Conservation (phyloP, 2,113 vertebrate genomes). For the Podarcis muralis region DNA sequence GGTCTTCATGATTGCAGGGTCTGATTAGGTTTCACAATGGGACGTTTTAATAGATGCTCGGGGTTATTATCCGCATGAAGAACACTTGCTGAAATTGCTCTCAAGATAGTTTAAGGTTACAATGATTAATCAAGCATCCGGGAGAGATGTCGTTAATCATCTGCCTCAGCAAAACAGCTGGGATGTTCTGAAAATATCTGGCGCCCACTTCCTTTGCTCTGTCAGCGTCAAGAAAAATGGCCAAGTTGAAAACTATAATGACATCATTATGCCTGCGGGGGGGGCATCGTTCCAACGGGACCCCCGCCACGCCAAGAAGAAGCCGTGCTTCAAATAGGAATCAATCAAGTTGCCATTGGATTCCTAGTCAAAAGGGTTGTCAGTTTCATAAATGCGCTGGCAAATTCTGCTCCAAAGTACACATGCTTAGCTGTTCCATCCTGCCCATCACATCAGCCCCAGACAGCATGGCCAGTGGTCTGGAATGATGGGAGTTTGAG, state of each 20-base stretch:
- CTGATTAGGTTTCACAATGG: slow-evolving; percentile 11
- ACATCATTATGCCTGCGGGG: background rate
- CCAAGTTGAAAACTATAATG: slow-evolving; percentile 8
- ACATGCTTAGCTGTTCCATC: background rate
- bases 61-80: background rate
- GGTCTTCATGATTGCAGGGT: slow-evolving; percentile 8
- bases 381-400: background rate
- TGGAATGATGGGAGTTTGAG: too few relatives aligned
- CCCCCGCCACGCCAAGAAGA: background rate
- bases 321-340: background rate
- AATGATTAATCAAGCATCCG: slow-evolving; percentile 53
- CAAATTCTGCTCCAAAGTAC: background rate
- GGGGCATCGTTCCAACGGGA: background rate
- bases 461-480: too few relatives aligned
- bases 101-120: slow-evolving; percentile 39
- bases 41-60: background rate
- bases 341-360: background rate
- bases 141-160: slow-evolving; percentile 53
- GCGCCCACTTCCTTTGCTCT: slow-evolving; percentile 46
- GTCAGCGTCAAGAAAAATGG: slow-evolving; percentile 33
- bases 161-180: slow-evolving; percentile 36
- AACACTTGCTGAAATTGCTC: slow-evolving; percentile 41
- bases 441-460: background rate
- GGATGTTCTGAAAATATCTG: slow-evolving; percentile 55
- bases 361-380: background rate